phyloP scores from a whole-genome alignment of 2,888 invertebrate genomes.

The Melitaea athalia region DNA sequence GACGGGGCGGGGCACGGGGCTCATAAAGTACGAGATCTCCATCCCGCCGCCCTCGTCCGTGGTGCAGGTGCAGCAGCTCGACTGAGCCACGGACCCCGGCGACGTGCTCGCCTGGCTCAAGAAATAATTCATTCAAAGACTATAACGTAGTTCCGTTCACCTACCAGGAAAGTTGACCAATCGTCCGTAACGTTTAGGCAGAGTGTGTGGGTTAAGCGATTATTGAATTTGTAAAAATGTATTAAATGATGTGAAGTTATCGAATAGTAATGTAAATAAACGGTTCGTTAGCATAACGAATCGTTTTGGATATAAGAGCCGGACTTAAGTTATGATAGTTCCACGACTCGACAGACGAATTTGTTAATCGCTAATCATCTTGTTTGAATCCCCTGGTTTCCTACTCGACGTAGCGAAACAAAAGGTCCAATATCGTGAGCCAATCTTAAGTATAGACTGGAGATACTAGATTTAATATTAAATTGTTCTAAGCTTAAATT shows the following conservation, averaged over 20 bases:
- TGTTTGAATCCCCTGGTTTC: neutral
- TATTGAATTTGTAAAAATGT: no score
- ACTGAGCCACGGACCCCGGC: slow-evolving; percentile 56
- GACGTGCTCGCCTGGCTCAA: slow-evolving; percentile 30
- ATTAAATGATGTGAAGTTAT: no score
- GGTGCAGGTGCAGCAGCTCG: slow-evolving; percentile 77
- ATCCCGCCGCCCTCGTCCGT: slow-evolving; percentile 77
- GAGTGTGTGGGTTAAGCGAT: no score
- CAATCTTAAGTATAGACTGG: slow-evolving; percentile 24
- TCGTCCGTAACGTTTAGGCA: neutral
- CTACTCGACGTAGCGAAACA: slow-evolving; percentile 2
- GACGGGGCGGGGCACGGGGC: slow-evolving; percentile 69
- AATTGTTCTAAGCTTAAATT: slow-evolving; percentile 24
- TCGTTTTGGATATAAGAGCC: no score
- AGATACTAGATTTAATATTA: slow-evolving; percentile 12
- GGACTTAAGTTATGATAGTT: no score
- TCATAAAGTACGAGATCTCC: slow-evolving; percentile 83
- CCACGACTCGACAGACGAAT: no score
- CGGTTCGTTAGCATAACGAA: no score
- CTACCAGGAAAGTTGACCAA: neutral
- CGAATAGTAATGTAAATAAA: no score
- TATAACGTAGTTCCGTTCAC: neutral
- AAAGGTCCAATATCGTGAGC: slow-evolving; percentile 26
- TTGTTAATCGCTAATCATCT: no score
- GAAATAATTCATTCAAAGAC: slow-evolving; percentile 37